Evolutionary conservation across 2,888 invertebrate genomes (phyloP).

Genomic region (Apamea sordens): DNA sequence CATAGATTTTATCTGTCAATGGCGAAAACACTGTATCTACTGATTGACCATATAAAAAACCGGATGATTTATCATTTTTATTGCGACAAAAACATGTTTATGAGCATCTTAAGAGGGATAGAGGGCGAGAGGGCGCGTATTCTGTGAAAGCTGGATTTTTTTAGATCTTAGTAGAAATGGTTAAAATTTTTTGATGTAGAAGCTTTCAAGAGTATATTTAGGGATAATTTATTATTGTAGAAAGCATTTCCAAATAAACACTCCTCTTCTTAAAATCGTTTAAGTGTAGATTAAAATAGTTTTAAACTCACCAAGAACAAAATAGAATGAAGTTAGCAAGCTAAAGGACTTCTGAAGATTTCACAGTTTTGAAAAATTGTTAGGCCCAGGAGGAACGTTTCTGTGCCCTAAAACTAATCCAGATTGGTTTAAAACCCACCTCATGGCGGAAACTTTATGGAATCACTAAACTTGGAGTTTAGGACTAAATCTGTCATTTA

Average conservation of each 20-base stretch:
- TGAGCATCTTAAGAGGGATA: slow-evolving; percentile 89
- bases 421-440: no score
- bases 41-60: slow-evolving; percentile 91
- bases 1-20: slow-evolving; percentile 85
- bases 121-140: slow-evolving; percentile 65
- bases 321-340: background rate
- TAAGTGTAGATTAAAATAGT: background rate
- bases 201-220: background rate
- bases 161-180: background rate
- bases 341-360: background rate
- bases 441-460: no score
- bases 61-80: slow-evolving; percentile 90
- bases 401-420: no score
- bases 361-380: background rate
- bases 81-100: slow-evolving; percentile 91
- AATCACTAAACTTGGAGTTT: no score
- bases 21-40: slow-evolving; percentile 85
- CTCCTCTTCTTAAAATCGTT: background rate
- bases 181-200: background rate
- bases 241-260: background rate
- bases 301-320: background rate
- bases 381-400: background rate
- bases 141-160: slow-evolving; percentile 55
- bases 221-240: background rate
- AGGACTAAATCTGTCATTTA: no score